Percentiles rank a stretch among this genome's conserved stretches.
phyloP scores from a whole-genome alignment of 2,797 vertebrate species.

The Sus cebifrons region DNA sequence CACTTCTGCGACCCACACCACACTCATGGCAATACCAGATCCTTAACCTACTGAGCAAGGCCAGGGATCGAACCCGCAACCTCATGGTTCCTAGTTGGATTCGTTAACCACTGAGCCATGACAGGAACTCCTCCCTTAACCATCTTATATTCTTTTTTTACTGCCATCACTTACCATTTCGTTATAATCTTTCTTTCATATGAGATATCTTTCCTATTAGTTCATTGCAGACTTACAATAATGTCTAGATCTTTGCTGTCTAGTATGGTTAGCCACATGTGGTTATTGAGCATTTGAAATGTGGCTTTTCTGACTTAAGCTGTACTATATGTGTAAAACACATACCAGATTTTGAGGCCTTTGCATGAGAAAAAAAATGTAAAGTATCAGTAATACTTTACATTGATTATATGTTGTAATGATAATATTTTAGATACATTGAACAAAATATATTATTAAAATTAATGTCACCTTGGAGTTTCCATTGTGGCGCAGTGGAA shows the following conservation, averaged over 20 bases:
- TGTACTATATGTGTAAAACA: neutral
- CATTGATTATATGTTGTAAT: constrained; percentile 52
- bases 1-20: too few species aligned
- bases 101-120: too few species aligned
- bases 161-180: neutral
- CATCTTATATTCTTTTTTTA: constrained; percentile 16
- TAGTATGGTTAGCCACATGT: neutral
- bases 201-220: neutral
- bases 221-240: constrained; percentile 41
- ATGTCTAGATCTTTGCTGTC: neutral
- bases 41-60: too few species aligned
- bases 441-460: constrained; percentile 30
- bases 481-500: too few species aligned
- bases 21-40: too few species aligned
- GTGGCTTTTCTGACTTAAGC: constrained; percentile 43
- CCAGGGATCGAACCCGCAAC: too few species aligned
- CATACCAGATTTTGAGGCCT: constrained; percentile 50
- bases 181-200: neutral
- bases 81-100: too few species aligned
- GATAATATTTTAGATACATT: constrained; percentile 7
- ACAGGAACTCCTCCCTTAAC: too few species aligned
- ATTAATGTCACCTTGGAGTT: neutral
- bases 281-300: constrained; percentile 50
- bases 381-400: neutral
- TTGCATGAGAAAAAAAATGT: neutral